These are phyloP conservation scores for Xerus inauris DNA, from an alignment of 2,113 vertebrate genomes.

Conservation along the genomic window DNA sequence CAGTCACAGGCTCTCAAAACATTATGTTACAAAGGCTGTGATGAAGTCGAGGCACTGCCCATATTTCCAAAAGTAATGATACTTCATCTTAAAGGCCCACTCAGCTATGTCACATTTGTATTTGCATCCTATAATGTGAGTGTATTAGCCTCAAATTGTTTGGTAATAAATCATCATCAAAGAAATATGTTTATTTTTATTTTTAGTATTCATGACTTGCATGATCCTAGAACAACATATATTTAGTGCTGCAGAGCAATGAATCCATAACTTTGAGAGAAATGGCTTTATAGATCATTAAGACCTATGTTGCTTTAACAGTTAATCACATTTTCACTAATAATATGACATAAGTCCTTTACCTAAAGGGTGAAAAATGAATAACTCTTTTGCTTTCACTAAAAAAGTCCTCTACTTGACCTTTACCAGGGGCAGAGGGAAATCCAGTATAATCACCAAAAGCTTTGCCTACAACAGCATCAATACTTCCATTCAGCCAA, in stretches of 20 bases:
- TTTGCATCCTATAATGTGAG: constrained; percentile 87
- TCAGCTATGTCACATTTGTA: constrained; percentile 86
- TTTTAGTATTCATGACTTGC: constrained; percentile 88
- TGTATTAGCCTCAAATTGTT: constrained; percentile 89
- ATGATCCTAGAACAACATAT: constrained; percentile 84
- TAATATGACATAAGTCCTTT: constrained; percentile 81
- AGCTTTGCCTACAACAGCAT: constrained; percentile 79
- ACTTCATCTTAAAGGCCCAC: constrained; percentile 87
- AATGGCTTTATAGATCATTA: constrained; percentile 87
- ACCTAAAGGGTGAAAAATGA: constrained; percentile 86
- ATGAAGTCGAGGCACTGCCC: constrained; percentile 82
- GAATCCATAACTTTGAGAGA: constrained; percentile 85
- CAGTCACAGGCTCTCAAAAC: constrained; percentile 74
- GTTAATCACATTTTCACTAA: constrained; percentile 85
- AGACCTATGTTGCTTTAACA: constrained; percentile 86
- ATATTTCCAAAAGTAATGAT: constrained; percentile 87
- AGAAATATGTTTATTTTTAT: constrained; percentile 88
- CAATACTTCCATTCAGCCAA: constrained; percentile 82
- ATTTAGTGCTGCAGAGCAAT: constrained; percentile 86
- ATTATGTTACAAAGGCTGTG: constrained; percentile 83
- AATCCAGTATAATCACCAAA: constrained; percentile 74
- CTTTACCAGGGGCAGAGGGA: constrained; percentile 63
- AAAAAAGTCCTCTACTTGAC: constrained; percentile 86
- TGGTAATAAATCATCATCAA: constrained; percentile 86
- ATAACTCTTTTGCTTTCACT: constrained; percentile 80